Conservation (phyloP, 2,888 invertebrate species). For the Lordiphosa fenestrarum region DNA sequence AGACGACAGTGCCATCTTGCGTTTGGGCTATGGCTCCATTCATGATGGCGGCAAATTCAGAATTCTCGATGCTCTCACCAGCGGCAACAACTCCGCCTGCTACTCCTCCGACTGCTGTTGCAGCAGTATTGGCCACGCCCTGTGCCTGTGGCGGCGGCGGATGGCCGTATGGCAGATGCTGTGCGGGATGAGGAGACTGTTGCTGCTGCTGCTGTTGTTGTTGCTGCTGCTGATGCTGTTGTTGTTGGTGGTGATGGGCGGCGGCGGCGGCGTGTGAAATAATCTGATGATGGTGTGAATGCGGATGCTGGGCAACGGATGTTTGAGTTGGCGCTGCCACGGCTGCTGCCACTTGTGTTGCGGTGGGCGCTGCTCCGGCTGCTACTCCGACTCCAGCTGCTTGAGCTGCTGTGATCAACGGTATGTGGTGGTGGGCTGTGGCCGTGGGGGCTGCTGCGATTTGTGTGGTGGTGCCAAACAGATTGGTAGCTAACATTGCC, state of each 20-base stretch:
- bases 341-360: constrained; percentile 76
- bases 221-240: constrained; percentile 42
- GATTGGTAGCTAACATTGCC: constrained; percentile 81
- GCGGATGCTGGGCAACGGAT: constrained; percentile 41
- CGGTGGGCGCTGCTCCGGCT: constrained; percentile 70
- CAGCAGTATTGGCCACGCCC: constrained; percentile 51
- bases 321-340: constrained; percentile 49
- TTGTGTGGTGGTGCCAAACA: constrained; percentile 78
- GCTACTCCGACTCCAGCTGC: constrained; percentile 71
- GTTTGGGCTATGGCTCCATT: constrained; percentile 77
- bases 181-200: constrained; percentile 40
- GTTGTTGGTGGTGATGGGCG: constrained; percentile 42
- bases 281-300: constrained; percentile 29
- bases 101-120: constrained; percentile 32
- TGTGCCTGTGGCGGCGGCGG: constrained; percentile 42
- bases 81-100: constrained; percentile 41
- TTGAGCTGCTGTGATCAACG: constrained; percentile 76
- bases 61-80: constrained; percentile 63
- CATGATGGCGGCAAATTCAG: constrained; percentile 77
- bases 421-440: constrained; percentile 67
- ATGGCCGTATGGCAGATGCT: constrained; percentile 61
- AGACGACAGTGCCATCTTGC: constrained; percentile 76
- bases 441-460: constrained; percentile 60
- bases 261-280: constrained; percentile 18
- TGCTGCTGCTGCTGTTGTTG: constrained; percentile 51